These are phyloP conservation scores for Trichoplusia ni DNA, from an alignment of 1,140 invertebrate genomes.

Conservation along the genomic window DNA sequence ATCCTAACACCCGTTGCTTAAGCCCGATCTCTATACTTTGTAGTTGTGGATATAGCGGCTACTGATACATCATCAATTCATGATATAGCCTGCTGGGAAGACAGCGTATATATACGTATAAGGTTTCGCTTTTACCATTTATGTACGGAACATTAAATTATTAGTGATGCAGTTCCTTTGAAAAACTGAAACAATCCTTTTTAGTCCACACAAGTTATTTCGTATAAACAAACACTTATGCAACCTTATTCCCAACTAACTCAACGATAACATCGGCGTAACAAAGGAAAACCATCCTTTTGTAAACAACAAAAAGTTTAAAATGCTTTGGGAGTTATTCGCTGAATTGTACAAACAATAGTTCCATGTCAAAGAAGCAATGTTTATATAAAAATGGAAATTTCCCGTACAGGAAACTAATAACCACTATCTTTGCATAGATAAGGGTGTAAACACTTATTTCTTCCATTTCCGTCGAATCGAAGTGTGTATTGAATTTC, in stretches of 20 bases:
- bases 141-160: too few relatives aligned
- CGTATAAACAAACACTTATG: constrained; percentile 47
- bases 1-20: too few relatives aligned
- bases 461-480: background rate
- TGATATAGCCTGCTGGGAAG: too few relatives aligned
- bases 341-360: constrained; percentile 12
- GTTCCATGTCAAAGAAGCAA: constrained; percentile 23
- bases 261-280: constrained; percentile 21
- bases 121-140: too few relatives aligned
- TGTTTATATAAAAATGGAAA: constrained; percentile 29
- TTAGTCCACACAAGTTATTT: constrained; percentile 42
- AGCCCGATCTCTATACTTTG: too few relatives aligned
- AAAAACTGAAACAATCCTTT: constrained; percentile 53
- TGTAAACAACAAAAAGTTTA: background rate
- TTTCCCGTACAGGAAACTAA: constrained; percentile 5
- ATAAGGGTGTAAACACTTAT: background rate
- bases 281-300: constrained; percentile 9
- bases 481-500: background rate
- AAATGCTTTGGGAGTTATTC: background rate
- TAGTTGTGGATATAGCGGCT: too few relatives aligned
- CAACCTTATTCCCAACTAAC: constrained; percentile 34
- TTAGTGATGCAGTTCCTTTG: constrained; percentile 27
- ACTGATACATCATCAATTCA: too few relatives aligned
- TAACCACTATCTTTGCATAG: background rate
- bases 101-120: too few relatives aligned